Percentiles rank a stretch among this genome's conserved stretches.
These are phyloP conservation scores for Platyrinchus mystaceus DNA, from an alignment of 2,797 vertebrate genomes.

Conservation along the genomic window DNA sequence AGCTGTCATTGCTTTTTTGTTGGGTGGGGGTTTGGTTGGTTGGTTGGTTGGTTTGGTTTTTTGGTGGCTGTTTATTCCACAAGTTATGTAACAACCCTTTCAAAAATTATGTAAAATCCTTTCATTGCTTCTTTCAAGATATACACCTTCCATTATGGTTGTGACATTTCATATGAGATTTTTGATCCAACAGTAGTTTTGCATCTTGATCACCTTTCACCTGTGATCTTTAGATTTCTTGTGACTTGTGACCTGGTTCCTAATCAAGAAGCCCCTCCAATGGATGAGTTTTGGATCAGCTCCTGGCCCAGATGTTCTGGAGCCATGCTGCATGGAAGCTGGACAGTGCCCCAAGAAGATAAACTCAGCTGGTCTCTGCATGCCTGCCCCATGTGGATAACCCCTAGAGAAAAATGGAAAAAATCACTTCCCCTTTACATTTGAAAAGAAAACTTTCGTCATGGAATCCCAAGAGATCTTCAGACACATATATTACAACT, in stretches of 20 bases:
- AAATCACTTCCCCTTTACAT: neutral
- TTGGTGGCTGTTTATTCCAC: neutral
- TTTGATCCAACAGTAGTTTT: neutral
- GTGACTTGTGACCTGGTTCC: neutral
- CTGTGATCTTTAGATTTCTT: constrained; percentile 12
- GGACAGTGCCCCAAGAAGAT: neutral
- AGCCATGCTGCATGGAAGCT: neutral
- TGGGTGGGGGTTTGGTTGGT: neutral
- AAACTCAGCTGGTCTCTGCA: neutral
- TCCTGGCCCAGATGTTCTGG: neutral
- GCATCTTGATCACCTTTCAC: constrained; percentile 34
- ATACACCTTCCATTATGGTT: neutral
- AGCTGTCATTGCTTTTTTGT: neutral
- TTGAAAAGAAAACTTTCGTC: neutral
- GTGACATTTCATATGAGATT: neutral
- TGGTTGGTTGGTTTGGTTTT: neutral
- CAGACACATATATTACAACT: neutral
- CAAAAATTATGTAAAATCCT: neutral
- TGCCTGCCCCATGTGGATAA: neutral
- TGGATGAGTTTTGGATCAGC: neutral
- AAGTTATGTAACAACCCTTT: neutral
- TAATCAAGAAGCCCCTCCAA: neutral
- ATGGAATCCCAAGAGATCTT: neutral
- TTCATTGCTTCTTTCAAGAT: constrained; percentile 17
- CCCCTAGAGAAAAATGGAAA: neutral